phyloP scores from a whole-genome alignment of 2,888 invertebrate species.

The Disparrhopalites patrizii region DNA sequence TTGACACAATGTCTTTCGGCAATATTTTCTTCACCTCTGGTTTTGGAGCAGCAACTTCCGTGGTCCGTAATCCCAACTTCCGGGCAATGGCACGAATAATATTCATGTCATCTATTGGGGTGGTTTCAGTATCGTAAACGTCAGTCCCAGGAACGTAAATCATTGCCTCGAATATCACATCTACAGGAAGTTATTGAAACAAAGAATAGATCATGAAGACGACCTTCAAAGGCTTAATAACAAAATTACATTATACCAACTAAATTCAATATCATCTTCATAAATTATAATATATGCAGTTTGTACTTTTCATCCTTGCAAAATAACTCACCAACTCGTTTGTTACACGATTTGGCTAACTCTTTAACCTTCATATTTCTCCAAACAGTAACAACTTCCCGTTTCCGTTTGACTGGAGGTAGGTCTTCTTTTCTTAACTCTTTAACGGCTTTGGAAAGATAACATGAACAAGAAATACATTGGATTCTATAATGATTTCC shows the following conservation, averaged over 20 bases:
- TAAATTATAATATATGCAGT: too few species aligned
- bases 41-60: slow-evolving; percentile 56
- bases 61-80: slow-evolving; percentile 63
- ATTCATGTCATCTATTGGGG: slow-evolving; percentile 62
- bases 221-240: too few species aligned
- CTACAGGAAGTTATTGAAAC: slow-evolving; percentile 51
- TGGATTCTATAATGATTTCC: too few species aligned
- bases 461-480: too few species aligned
- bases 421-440: too few species aligned
- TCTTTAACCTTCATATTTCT: slow-evolving; percentile 74
- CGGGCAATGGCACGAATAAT: slow-evolving; percentile 66
- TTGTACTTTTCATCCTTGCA: too few species aligned
- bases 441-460: too few species aligned
- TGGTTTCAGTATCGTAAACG: slow-evolving; percentile 56
- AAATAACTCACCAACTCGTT: slow-evolving; percentile 61
- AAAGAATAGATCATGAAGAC: too few species aligned
- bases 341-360: slow-evolving; percentile 62
- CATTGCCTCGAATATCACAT: slow-evolving; percentile 67
- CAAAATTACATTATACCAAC: slow-evolving; percentile 35
- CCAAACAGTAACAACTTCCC: slow-evolving; percentile 66
- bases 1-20: slow-evolving; percentile 50
- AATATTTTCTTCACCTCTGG: not conserved
- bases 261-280: not conserved
- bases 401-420: too few species aligned
- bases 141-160: slow-evolving; percentile 61